Evolutionary conservation across 2,113 vertebrate species (phyloP).

Genomic region (Osmerus eperlanus): DNA sequence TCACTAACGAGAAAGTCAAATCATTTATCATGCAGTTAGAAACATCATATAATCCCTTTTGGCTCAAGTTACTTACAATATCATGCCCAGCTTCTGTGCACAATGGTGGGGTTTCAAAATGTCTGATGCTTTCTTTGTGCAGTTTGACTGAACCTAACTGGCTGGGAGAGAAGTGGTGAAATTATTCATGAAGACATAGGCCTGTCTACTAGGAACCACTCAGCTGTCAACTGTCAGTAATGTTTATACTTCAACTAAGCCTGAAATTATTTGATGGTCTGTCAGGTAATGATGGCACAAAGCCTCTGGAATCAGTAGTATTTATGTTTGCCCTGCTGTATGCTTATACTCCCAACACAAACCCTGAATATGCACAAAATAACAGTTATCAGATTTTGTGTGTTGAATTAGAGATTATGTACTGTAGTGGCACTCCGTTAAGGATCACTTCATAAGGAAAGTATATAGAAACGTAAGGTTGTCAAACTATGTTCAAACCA

Average conservation of each 20-base stretch:
- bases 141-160: slow-evolving; percentile 46
- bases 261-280: slow-evolving; percentile 57
- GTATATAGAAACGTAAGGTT: too few species aligned
- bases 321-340: slow-evolving; percentile 46
- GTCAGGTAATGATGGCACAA: slow-evolving; percentile 47
- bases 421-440: neutral
- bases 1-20: neutral
- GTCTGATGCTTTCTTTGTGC: slow-evolving; percentile 35
- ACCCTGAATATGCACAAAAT: slow-evolving; percentile 42
- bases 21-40: neutral
- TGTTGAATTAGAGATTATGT: slow-evolving; percentile 28
- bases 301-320: slow-evolving; percentile 28
- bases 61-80: neutral
- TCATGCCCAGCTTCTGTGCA: slow-evolving; percentile 8
- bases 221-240: slow-evolving; percentile 66
- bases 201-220: slow-evolving; percentile 32
- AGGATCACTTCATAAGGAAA: too few species aligned
- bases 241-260: slow-evolving; percentile 62
- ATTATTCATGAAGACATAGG: slow-evolving; percentile 54
- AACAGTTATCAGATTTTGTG: slow-evolving; percentile 39
- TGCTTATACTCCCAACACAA: slow-evolving; percentile 48
- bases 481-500: too few species aligned
- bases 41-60: neutral
- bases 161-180: slow-evolving; percentile 47
- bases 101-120: slow-evolving; percentile 9